These are phyloP conservation scores for Pelmatolapia mariae DNA, from an alignment of 2,113 vertebrate species.

Conservation along the genomic window DNA sequence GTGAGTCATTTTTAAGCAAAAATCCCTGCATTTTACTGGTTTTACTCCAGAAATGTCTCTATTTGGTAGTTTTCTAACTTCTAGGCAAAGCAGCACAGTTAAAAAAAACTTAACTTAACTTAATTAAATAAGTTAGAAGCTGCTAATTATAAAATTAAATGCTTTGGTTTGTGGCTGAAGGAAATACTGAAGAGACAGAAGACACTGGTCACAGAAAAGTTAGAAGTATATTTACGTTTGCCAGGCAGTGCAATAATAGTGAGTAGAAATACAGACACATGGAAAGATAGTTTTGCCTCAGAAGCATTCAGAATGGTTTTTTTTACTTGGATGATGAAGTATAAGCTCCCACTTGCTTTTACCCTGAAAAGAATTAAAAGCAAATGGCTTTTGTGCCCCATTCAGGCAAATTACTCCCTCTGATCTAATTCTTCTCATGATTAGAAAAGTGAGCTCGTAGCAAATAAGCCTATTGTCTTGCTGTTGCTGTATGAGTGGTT, in stretches of 20 bases:
- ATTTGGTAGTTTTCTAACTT: not conserved
- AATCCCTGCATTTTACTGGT: not conserved
- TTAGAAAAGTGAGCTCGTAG: constrained; percentile 6
- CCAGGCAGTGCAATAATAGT: not conserved
- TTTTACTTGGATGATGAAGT: not conserved
- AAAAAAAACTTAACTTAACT: too few relatives aligned
- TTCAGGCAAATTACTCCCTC: not conserved
- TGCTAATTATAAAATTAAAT: not conserved
- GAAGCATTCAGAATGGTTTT: not conserved
- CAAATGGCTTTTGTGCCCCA: not conserved
- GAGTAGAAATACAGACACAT: not conserved
- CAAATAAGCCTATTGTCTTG: not conserved
- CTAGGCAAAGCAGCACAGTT: not conserved
- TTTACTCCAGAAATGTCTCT: not conserved
- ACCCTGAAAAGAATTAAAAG: not conserved
- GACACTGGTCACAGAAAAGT: not conserved
- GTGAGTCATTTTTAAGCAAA: not conserved
- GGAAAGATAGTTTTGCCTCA: not conserved
- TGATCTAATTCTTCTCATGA: not conserved
- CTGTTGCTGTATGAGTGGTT: not conserved
- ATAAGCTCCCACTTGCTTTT: not conserved
- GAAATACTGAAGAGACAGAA: not conserved
- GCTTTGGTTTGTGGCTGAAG: not conserved
- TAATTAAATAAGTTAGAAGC: not conserved
- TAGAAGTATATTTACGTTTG: not conserved